Evolutionary conservation across 2,113 vertebrate genomes (phyloP).

Genomic region (Ictalurus furcatus): DNA sequence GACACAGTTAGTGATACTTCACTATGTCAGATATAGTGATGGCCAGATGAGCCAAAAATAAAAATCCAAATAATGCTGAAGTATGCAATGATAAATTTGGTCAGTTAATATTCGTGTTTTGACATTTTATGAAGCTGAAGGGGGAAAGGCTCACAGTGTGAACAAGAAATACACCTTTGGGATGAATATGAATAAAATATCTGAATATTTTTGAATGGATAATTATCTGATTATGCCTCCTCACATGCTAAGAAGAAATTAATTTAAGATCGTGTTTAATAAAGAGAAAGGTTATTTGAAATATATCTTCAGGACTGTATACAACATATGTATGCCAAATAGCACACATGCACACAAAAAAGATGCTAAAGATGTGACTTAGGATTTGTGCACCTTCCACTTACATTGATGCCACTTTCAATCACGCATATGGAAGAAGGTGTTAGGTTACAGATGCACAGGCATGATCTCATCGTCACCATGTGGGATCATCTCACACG

Average conservation of each 20-base stretch:
- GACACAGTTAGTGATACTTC: not conserved
- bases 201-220: not conserved
- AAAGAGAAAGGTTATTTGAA: not conserved
- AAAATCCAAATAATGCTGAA: not conserved
- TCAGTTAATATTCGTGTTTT: not conserved
- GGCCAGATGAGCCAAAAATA: not conserved
- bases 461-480: constrained; percentile 66
- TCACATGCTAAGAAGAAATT: not conserved
- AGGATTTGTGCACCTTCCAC: constrained; percentile 1
- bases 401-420: constrained; percentile 38
- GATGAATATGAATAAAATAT: not conserved
- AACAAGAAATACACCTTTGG: not conserved
- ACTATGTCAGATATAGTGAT: not conserved
- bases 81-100: not conserved
- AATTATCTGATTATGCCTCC: not conserved
- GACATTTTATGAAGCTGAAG: not conserved
- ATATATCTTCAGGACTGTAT: not conserved
- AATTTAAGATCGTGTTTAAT: not conserved
- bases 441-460: constrained; percentile 50
- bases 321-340: not conserved
- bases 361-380: not conserved
- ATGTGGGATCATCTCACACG: constrained; percentile 62
- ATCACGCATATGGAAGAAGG: constrained; percentile 30
- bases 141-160: not conserved
- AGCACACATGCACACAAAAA: not conserved